Conservation (phyloP, 2,888 invertebrate species). For the Synergus umbraculus region DNA sequence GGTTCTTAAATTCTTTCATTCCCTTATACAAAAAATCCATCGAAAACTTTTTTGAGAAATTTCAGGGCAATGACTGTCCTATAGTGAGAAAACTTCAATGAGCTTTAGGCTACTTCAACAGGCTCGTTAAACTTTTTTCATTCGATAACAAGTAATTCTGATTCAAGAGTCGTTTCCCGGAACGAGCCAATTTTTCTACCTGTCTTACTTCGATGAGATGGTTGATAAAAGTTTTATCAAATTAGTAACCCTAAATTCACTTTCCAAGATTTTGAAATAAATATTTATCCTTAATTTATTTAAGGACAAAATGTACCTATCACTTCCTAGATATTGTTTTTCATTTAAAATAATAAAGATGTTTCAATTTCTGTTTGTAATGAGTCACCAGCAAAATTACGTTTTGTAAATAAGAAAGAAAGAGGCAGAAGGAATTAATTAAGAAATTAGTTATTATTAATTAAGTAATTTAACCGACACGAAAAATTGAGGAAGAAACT, state of each 20-base stretch:
- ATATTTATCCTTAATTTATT: background rate
- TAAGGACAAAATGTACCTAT: too few species aligned
- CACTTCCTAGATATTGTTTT: too few species aligned
- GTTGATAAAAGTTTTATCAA: background rate
- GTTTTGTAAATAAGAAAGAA: background rate
- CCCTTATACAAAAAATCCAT: background rate
- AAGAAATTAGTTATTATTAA: too few species aligned
- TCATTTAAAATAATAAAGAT: too few species aligned
- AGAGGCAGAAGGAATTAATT: background rate
- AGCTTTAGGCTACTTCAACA: constrained; percentile 31
- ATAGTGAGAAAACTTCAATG: constrained; percentile 12
- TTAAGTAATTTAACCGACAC: too few species aligned
- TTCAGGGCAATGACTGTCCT: background rate
- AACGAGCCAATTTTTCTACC: background rate
- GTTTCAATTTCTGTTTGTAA: too few species aligned
- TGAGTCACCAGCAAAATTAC: too few species aligned
- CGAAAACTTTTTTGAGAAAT: constrained; percentile 12
- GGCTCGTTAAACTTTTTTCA: constrained; percentile 22
- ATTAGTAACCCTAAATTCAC: background rate
- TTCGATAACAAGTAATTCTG: constrained; percentile 32
- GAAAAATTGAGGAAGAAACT: too few species aligned
- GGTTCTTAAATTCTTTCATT: background rate
- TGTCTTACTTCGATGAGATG: background rate
- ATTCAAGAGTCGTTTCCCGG: constrained; percentile 7
- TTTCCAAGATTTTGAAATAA: background rate